Base-by-base conservation (phyloP, 2,797 vertebrate species). In the Phaenicophaeus curvirostris region DNA sequence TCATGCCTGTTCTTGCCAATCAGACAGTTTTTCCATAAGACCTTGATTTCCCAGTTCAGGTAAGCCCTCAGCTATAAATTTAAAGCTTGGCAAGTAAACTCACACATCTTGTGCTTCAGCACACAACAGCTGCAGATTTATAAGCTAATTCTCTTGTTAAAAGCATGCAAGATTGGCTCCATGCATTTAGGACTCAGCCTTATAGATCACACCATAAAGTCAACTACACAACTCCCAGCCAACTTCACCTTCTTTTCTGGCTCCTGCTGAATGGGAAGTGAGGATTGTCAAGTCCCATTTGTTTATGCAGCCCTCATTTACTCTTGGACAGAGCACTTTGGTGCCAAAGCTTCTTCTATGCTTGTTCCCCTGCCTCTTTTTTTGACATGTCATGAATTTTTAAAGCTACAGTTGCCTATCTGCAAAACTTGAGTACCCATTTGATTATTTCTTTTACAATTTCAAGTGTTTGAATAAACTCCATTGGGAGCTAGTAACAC, bases 111-210 rank as follows among this genome's bases (percentile, higher is more conserved):
- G 11, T 27, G 63, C 80, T 54, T 78, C 88, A 68, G 50, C 54
- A 74, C 41, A 82, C 74, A 72, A 57, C 37, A 94, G 78, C 66
- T 80, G 71, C 44, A 77, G 74, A 86, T 82, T 84, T 92, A 48
- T 35, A 79, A 79, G 68, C 77, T 73, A 90, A 79, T 87, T 78
- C 69, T 84, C 93, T 69, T 88, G 69, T 85, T 82, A 75, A 78
- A 79, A 67, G 50, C 30, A 53, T 8, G 16, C 59, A 91, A 95
- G 81, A 69, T 41, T 35, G 68, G 55, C 68, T 82, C 31, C 2
- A 3, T 25, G 31, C 11, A 1, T 69, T 90, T 57, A 86, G 76
- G 59, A 91, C 75, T 83, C 46, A 54, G 44, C 39, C 85, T 68
- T 67, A 69, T 0, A 2, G 30, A 87, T 59, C 88, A 46, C 3